Percentiles rank a stretch among this genome's conserved stretches.
These are phyloP conservation scores for Odocoileus hemionus DNA, from an alignment of 2,113 vertebrate genomes.

Conservation along the genomic window DNA sequence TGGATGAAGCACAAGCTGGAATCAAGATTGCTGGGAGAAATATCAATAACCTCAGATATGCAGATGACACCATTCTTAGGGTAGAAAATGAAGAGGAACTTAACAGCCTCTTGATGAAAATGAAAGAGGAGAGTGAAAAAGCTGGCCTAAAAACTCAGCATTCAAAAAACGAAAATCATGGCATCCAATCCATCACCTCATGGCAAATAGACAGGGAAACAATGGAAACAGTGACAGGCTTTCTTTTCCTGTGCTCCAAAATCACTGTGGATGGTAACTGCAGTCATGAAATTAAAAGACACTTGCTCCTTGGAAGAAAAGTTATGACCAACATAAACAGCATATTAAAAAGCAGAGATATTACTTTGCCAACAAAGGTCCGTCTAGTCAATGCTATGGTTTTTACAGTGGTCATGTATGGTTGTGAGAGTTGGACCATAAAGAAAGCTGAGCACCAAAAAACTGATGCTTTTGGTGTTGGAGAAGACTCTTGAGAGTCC, in stretches of 20 bases:
- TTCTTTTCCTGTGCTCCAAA: background rate
- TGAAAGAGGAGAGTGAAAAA: background rate
- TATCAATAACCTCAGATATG: background rate
- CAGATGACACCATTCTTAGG: background rate
- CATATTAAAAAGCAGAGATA: background rate
- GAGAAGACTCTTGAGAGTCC: background rate
- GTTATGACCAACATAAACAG: background rate
- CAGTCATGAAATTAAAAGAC: background rate
- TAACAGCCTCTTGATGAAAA: background rate
- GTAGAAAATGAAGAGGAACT: background rate
- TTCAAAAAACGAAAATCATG: background rate
- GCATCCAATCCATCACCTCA: background rate
- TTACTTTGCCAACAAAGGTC: background rate
- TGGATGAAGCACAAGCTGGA: background rate
- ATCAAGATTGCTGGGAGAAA: background rate
- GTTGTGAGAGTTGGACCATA: background rate
- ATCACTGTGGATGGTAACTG: background rate
- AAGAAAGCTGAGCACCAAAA: background rate
- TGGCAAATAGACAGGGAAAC: background rate
- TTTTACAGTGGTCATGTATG: background rate
- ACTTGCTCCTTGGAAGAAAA: background rate
- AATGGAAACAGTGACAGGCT: background rate
- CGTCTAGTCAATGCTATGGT: background rate
- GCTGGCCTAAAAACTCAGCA: background rate
- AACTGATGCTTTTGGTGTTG: background rate